These are phyloP conservation scores for Dryococelus australis DNA, from an alignment of 2,888 invertebrate species.

Conservation along the genomic window DNA sequence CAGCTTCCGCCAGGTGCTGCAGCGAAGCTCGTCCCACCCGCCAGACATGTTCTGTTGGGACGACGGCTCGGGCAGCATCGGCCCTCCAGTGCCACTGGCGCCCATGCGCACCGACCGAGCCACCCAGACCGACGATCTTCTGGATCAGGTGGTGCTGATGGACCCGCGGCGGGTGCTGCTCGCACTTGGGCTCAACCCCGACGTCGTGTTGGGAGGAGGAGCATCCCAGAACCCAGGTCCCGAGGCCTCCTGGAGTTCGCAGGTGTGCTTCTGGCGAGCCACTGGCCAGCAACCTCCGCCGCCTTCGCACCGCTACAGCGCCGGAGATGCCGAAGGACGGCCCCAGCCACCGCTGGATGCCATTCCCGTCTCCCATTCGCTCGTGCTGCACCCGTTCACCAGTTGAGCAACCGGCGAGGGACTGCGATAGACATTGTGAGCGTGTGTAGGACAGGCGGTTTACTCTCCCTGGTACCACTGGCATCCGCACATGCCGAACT, in stretches of 20 bases:
- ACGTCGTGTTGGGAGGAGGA: constrained; percentile 52
- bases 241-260: constrained; percentile 52
- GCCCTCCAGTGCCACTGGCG: constrained; percentile 37
- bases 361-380: constrained; percentile 70
- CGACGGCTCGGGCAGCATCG: constrained; percentile 52
- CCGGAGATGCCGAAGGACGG: constrained; percentile 70
- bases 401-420: constrained; percentile 25
- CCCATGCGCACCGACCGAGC: constrained; percentile 53
- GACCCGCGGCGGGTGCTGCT: constrained; percentile 78
- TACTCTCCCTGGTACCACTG: too few species aligned
- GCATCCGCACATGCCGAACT: too few species aligned
- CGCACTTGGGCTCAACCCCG: constrained; percentile 75
- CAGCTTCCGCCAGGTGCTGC: constrained; percentile 62
- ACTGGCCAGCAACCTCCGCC: constrained; percentile 29
- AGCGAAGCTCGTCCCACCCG: constrained; percentile 83
- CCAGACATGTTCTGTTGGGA: constrained; percentile 86
- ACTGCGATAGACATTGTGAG: not conserved
- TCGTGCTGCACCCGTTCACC: constrained; percentile 64
- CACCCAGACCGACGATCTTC: constrained; percentile 71
- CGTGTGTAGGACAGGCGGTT: too few species aligned
- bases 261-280: constrained; percentile 42
- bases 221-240: constrained; percentile 47
- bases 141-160: constrained; percentile 72
- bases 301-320: constrained; percentile 65
- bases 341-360: constrained; percentile 60